Evolutionary conservation across 2,888 invertebrate species (phyloP).

Genomic region (Seira ritae): DNA sequence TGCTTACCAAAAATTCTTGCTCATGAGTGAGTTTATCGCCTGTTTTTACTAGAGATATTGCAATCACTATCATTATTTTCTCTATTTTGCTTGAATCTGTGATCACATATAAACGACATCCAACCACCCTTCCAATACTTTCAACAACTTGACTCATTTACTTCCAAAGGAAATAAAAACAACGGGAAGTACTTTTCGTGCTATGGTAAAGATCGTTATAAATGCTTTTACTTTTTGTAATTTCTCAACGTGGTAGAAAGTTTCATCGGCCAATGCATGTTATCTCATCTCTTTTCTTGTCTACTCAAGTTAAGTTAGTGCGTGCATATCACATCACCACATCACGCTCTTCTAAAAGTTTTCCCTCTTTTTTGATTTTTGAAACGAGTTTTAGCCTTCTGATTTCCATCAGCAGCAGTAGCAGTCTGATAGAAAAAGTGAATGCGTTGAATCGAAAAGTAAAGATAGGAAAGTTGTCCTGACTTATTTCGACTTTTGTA

Average conservation of each 20-base stretch:
- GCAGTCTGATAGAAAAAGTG: no score
- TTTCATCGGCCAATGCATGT: background rate
- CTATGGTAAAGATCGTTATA: no score
- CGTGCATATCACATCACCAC: no score
- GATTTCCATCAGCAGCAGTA: background rate
- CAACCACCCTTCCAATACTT: no score
- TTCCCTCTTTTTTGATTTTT: no score
- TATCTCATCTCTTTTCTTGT: background rate
- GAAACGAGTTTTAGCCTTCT: background rate
- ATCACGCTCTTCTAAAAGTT: no score
- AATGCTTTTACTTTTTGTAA: background rate
- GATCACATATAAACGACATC: background rate
- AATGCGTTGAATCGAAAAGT: no score
- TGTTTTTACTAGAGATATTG: constrained; percentile 50
- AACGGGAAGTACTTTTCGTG: background rate
- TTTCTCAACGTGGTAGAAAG: background rate
- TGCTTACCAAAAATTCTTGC: no score
- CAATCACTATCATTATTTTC: constrained; percentile 49
- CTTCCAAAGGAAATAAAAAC: background rate
- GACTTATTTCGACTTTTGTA: background rate
- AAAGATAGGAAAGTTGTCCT: background rate
- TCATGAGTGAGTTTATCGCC: constrained; percentile 57
- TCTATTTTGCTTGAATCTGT: constrained; percentile 13
- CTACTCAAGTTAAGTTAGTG: no score
- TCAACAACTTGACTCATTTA: background rate